These are phyloP conservation scores for Drosophila gaucha DNA, from an alignment of 2,888 invertebrate genomes.

Conservation along the genomic window DNA sequence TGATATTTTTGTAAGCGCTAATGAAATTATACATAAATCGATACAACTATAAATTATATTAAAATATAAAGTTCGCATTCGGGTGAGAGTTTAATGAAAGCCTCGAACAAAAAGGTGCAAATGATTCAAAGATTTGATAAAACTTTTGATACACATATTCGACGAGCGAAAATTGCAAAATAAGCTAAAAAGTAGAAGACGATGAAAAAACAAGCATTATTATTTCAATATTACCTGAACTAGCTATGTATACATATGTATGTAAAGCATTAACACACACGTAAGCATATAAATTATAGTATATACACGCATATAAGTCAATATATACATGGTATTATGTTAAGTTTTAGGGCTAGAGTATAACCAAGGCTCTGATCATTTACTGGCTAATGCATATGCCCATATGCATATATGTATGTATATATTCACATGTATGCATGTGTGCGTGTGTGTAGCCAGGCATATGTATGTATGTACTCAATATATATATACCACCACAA, in stretches of 20 bases:
- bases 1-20: conserved; percentile 72
- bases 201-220: conserved; percentile 15
- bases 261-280: conserved; percentile 22
- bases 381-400: conserved; percentile 23
- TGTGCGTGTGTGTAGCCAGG: neutral
- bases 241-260: neutral
- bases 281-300: conserved; percentile 16
- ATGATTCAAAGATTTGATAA: conserved; percentile 42
- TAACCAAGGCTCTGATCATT: conserved; percentile 7
- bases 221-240: conserved; percentile 15
- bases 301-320: conserved; percentile 23
- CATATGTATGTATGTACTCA: neutral
- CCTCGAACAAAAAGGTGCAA: conserved; percentile 8
- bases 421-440: no score
- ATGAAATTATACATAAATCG: conserved; percentile 32
- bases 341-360: conserved; percentile 21
- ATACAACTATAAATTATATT: conserved; percentile 13
- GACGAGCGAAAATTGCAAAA: conserved; percentile 12
- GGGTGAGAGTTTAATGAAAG: conserved; percentile 11
- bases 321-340: conserved; percentile 30
- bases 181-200: no score
- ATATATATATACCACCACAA: conserved; percentile 9
- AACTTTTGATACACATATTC: conserved; percentile 56
- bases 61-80: conserved; percentile 10
- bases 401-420: conserved; percentile 32